These are phyloP conservation scores for Eupleurogrammus muticus DNA, from an alignment of 2,797 vertebrate species.

Conservation along the genomic window DNA sequence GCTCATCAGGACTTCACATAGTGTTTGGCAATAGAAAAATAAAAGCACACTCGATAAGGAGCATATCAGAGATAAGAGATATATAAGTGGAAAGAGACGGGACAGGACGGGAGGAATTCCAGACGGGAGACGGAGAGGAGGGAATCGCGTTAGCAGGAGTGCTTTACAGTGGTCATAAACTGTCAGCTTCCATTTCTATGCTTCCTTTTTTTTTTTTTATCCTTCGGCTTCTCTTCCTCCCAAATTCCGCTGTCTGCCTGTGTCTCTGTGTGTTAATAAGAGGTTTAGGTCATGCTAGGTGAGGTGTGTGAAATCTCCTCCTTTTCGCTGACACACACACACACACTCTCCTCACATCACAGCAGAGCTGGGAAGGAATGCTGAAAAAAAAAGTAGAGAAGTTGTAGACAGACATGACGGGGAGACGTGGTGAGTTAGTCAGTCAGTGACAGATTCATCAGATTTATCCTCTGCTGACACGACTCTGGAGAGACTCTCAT, in stretches of 20 bases:
- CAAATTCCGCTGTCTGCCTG: conserved; percentile 31
- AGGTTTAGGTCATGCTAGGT: conserved; percentile 63
- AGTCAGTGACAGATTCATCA: conserved; percentile 45
- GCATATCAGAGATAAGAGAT: conserved; percentile 38
- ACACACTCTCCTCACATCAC: conserved; percentile 17
- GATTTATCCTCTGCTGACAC: conserved; percentile 42
- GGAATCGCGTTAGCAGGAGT: neutral
- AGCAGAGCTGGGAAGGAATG: conserved; percentile 23
- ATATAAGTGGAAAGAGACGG: conserved; percentile 28
- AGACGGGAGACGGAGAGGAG: neutral
- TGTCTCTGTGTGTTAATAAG: conserved; percentile 30
- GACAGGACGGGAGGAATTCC: conserved; percentile 34
- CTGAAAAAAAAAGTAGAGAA: conserved; percentile 10
- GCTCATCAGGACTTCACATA: conserved; percentile 11
- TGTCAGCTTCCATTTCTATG: conserved; percentile 2
- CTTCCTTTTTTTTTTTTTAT: conserved; percentile 23
- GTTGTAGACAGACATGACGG: neutral
- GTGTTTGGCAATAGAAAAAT: conserved; percentile 25
- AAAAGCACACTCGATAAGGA: conserved; percentile 28
- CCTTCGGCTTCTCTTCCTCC: conserved; percentile 6
- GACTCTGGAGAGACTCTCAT: conserved; percentile 18
- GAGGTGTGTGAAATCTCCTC: conserved; percentile 55
- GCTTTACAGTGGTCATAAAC: no score
- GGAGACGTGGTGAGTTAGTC: conserved; percentile 3
- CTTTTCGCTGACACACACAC: conserved; percentile 18